Evolutionary conservation across 2,113 vertebrate genomes (phyloP).

Genomic region (Amazona vittata): DNA sequence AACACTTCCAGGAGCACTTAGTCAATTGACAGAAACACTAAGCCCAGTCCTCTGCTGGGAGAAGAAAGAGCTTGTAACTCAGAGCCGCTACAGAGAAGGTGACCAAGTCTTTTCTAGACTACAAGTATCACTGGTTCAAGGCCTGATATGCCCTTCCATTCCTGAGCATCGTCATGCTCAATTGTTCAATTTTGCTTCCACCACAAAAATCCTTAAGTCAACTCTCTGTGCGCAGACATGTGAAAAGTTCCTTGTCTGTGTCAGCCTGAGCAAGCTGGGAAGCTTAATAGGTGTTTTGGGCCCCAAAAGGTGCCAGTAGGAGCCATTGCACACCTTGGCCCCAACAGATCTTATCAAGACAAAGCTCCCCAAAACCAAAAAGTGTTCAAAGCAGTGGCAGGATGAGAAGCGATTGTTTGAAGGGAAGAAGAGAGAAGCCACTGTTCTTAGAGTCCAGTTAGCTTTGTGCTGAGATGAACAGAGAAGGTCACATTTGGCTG

Average conservation of each 20-base stretch:
- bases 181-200: not conserved
- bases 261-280: not conserved
- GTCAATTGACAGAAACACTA: not conserved
- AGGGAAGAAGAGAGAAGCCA: not conserved
- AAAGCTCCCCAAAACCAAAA: not conserved
- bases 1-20: not conserved
- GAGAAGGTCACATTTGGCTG: not conserved
- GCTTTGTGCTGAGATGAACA: not conserved
- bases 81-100: not conserved
- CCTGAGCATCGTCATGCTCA: not conserved
- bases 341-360: not conserved
- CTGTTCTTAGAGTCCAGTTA: not conserved
- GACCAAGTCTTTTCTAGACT: not conserved
- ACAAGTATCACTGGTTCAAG: not conserved
- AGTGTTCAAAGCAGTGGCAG: not conserved
- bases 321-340: not conserved
- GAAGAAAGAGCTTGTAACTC: not conserved
- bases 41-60: not conserved
- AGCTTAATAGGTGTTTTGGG: not conserved
- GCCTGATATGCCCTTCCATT: not conserved
- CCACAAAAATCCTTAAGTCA: not conserved
- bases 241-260: not conserved
- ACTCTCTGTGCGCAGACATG: not conserved
- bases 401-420: not conserved
- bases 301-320: not conserved